These are phyloP conservation scores for Polydrusus pterygomalis DNA, from an alignment of 2,888 invertebrate species.

Conservation along the genomic window DNA sequence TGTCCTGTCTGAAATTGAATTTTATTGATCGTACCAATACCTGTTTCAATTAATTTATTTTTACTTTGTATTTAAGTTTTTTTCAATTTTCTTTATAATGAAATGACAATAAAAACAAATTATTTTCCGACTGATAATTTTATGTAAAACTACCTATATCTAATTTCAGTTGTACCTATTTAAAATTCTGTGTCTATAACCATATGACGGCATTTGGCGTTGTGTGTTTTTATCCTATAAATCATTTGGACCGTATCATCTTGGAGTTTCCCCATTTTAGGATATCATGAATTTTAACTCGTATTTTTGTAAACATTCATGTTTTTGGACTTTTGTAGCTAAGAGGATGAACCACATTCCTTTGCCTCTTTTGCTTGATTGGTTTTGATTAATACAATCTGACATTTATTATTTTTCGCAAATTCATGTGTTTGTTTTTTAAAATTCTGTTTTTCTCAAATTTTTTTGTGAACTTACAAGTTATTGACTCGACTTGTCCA, in stretches of 20 bases:
- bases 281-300: conserved; percentile 21
- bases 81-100: too few species aligned
- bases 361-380: neutral
- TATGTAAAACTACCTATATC: conserved; percentile 9
- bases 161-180: neutral
- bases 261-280: conserved; percentile 31
- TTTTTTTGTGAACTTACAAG: too few species aligned
- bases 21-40: too few species aligned
- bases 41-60: too few species aligned
- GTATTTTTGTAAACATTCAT: conserved; percentile 30
- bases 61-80: too few species aligned
- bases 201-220: conserved; percentile 13
- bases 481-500: too few species aligned
- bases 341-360: conserved; percentile 21
- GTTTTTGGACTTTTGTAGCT: conserved; percentile 8
- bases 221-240: conserved; percentile 16
- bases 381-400: neutral
- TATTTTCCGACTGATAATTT: neutral
- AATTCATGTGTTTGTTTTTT: too few species aligned
- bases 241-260: conserved; percentile 25
- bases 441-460: too few species aligned
- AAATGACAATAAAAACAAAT: neutral
- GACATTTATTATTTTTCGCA: too few species aligned
- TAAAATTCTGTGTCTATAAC: neutral
- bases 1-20: too few species aligned